These are phyloP conservation scores for Clarias macrocephalus DNA, from an alignment of 2,113 vertebrate genomes.

Conservation along the genomic window DNA sequence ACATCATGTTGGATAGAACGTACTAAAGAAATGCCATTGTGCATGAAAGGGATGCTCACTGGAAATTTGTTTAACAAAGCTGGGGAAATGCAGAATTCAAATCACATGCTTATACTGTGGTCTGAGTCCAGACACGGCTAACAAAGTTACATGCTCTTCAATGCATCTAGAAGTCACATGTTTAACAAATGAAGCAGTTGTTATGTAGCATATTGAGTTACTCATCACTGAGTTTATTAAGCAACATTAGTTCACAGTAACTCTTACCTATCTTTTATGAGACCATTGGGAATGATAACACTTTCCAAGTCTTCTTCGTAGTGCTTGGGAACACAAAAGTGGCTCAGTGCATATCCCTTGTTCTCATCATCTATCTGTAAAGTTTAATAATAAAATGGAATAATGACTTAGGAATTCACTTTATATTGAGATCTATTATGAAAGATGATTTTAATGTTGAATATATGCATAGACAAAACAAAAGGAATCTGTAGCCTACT, in stretches of 20 bases:
- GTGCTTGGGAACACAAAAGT: constrained; percentile 79
- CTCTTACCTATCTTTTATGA: constrained; percentile 80
- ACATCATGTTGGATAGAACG: background rate
- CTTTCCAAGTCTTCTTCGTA: constrained; percentile 77
- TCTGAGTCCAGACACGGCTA: constrained; percentile 6
- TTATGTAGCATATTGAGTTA: background rate
- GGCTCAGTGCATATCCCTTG: constrained; percentile 72
- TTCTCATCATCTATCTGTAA: constrained; percentile 75
- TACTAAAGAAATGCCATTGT: background rate
- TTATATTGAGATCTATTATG: background rate
- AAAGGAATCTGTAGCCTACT: background rate
- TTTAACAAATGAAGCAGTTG: background rate
- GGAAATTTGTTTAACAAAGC: constrained; percentile 52
- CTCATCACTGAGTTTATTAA: background rate
- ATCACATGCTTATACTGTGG: constrained; percentile 33
- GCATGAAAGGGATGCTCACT: background rate
- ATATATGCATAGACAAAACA: background rate
- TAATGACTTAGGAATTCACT: background rate
- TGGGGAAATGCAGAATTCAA: constrained; percentile 34
- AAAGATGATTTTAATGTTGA: background rate
- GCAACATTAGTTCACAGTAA: background rate
- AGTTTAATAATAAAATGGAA: background rate
- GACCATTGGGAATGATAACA: constrained; percentile 81
- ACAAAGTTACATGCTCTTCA: background rate
- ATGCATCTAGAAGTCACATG: background rate